Evolutionary conservation across 2,888 invertebrate genomes (phyloP).

Genomic region (Salpingus planirostris): DNA sequence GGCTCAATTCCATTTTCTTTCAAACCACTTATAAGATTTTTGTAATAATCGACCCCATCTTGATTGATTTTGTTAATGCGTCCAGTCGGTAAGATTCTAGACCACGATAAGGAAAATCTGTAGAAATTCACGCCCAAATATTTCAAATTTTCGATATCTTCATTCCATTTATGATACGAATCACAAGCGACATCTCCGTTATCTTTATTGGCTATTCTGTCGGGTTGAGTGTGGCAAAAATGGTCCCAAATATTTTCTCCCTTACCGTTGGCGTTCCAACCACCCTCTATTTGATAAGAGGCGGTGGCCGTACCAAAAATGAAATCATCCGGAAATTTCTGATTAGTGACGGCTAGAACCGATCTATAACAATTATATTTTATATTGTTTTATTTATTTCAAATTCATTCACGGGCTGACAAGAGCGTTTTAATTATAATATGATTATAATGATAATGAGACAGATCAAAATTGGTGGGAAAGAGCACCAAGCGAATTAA

Average conservation of each 20-base stretch:
- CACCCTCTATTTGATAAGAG: constrained; percentile 16
- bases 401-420: no score
- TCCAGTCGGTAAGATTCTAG: constrained; percentile 53
- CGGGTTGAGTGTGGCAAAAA: constrained; percentile 3
- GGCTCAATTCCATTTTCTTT: constrained; percentile 45
- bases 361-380: constrained; percentile 6
- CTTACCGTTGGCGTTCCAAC: constrained; percentile 40
- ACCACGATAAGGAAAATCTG: constrained; percentile 43
- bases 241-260: constrained; percentile 35
- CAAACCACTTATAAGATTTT: constrained; percentile 49
- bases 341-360: not conserved
- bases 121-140: constrained; percentile 12
- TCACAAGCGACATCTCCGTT: constrained; percentile 16
- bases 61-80: constrained; percentile 55
- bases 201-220: not conserved
- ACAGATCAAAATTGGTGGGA: no score
- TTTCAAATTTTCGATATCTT: constrained; percentile 12
- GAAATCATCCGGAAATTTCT: constrained; percentile 3
- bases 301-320: constrained; percentile 13
- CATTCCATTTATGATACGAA: constrained; percentile 14
- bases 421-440: no score
- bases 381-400: no score
- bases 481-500: no score
- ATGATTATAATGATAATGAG: no score
- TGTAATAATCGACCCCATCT: constrained; percentile 59